phyloP scores from a whole-genome alignment of 2,797 vertebrate genomes.

The Tangara arthus region DNA sequence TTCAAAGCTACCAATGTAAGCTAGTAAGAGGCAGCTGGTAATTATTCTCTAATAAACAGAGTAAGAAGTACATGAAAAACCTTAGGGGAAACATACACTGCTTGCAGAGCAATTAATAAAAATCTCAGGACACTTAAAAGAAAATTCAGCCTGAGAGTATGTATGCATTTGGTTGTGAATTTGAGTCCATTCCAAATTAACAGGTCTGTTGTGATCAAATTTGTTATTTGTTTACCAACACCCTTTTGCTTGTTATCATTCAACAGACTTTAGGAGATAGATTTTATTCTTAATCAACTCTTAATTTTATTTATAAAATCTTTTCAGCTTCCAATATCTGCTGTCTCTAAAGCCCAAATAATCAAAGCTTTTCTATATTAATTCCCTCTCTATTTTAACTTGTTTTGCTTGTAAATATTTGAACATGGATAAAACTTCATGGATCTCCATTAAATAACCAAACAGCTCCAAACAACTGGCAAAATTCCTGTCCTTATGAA shows the following conservation, averaged over 20 bases:
- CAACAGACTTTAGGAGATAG: background rate
- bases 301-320: background rate
- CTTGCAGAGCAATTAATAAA: conserved; percentile 32
- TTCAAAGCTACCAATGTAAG: conserved; percentile 40
- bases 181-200: background rate
- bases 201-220: background rate
- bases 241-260: background rate
- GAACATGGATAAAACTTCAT: background rate
- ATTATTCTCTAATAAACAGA: conserved; percentile 64
- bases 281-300: background rate
- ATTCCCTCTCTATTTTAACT: background rate
- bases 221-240: background rate
- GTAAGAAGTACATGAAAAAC: background rate
- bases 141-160: background rate
- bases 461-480: background rate
- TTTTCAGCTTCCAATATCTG: background rate
- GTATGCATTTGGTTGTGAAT: background rate
- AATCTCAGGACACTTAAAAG: conserved; percentile 27
- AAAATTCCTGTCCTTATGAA: background rate
- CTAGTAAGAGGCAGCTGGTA: background rate
- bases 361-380: background rate
- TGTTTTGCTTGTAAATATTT: background rate
- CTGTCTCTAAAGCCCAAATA: background rate
- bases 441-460: background rate
- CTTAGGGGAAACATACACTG: background rate